Percentiles rank a stretch among this genome's conserved stretches.
Conservation (phyloP, 2,113 vertebrate species). For the Helogale parvula region DNA sequence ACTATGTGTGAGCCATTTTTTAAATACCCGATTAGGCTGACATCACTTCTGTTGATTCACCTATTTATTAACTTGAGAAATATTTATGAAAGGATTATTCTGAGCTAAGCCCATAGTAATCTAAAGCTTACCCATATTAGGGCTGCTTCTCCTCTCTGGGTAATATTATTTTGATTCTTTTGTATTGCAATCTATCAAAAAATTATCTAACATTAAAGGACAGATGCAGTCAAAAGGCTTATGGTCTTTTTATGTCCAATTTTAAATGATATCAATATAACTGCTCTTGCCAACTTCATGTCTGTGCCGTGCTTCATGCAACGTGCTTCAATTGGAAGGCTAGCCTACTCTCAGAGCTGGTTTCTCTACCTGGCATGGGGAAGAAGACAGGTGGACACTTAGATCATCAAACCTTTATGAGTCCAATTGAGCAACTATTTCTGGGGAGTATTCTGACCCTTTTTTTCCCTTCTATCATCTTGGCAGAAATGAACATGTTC, state of each 20-base stretch:
- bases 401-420: neutral
- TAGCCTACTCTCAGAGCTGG: neutral
- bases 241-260: neutral
- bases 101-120: neutral
- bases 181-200: neutral
- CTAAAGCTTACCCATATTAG: neutral
- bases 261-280: neutral
- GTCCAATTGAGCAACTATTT: neutral
- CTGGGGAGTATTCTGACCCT: neutral
- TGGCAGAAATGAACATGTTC: neutral
- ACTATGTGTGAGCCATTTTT: neutral
- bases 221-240: neutral
- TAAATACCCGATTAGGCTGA: neutral
- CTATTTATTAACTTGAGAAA: constrained; percentile 40
- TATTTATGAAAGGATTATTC: constrained; percentile 31
- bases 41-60: constrained; percentile 5
- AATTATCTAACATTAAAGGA: neutral
- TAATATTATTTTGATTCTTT: neutral
- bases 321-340: neutral
- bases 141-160: neutral
- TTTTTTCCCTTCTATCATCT: neutral
- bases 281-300: neutral
- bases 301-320: neutral
- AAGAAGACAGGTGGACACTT: neutral
- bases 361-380: neutral